Conservation (phyloP, 35 echinoderm and acorn worm genomes). For the Diadema setosum region DNA sequence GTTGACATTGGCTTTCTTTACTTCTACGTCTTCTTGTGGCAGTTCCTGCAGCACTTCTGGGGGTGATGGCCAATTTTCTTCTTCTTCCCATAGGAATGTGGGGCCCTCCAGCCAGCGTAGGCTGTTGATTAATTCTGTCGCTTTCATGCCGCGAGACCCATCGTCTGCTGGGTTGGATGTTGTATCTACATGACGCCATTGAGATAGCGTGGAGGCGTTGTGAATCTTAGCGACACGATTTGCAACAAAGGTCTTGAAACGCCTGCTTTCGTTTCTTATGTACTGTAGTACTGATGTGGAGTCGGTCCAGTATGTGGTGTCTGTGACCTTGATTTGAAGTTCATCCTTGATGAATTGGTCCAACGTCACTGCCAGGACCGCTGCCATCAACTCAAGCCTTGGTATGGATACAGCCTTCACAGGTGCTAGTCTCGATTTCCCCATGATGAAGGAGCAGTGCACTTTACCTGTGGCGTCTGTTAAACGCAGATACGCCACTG, state of each 20-base stretch:
- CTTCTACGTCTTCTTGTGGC: background rate
- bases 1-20: background rate
- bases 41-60: background rate
- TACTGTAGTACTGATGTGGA: slow-evolving; percentile 28
- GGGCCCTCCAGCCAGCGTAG: background rate
- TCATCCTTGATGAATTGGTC: background rate
- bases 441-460: slow-evolving; percentile 17
- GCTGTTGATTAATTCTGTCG: background rate
- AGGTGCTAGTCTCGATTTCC: background rate
- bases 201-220: background rate
- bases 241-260: slow-evolving; percentile 48
- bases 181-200: slow-evolving; percentile 23
- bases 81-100: slow-evolving; percentile 6
- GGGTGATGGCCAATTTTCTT: background rate
- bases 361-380: slow-evolving; percentile 12
- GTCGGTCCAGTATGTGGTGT: slow-evolving; percentile 26
- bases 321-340: background rate
- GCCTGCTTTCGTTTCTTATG: slow-evolving; percentile 13
- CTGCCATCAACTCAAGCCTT: slow-evolving; percentile 20
- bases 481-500: background rate
- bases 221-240: slow-evolving; percentile 23
- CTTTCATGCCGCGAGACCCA: slow-evolving; percentile 7
- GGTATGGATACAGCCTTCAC: slow-evolving; percentile 22
- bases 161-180: slow-evolving; percentile 13
- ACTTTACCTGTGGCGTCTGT: background rate